Evolutionary conservation across 2,888 invertebrate genomes (phyloP), one percentile per base, ranked within the genome.

Genomic region (Xestia rhomboidea): DNA sequence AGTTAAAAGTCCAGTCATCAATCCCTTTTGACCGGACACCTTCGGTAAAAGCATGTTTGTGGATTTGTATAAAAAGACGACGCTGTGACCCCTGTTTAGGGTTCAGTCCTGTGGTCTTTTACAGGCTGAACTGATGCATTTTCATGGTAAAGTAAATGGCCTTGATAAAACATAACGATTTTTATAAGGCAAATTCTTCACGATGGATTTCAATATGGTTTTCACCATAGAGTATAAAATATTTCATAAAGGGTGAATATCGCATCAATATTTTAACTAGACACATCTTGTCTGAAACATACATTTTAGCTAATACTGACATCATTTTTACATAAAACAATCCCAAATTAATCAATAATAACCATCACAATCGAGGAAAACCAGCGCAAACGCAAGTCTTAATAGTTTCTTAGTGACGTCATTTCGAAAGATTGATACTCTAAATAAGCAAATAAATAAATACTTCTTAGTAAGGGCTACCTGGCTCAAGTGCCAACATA

Each of bases 401-500:
- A 34, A 78, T 41, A 60, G 30, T 54, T 62, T 57, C 46, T 7
- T 1, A 46, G 13, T 84, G 81, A 82, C 81, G 81, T 82, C 81
- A 82, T 24, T 5, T 24, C 11, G 7, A 66, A 15, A 49, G 46
- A 83, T 84, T 63, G 30, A 83, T 79, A 64, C 30, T 46, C 10
- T 57, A 38, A 46, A 73, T 57, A 82, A 73, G 70, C 34, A 70
- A 62, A 79, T 70, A 57, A 49, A 54, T 21, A 57, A 54, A 54
- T 15, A 34, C 13, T 74, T 73, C 54, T n/a, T 18, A 15, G 54
- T 10, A 79, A 79, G 84, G 68, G 57, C 57, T 84, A 66, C 67
- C 62, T 80, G 46, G 34, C 15, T 13, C 41, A n/a, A 72, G 60
- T 46, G 84, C 82, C 84, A 82, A 82, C 51, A 63, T 69, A 82